Percentiles rank a stretch among this genome's conserved stretches.
Evolutionary conservation across 2,888 invertebrate species (phyloP).

Genomic region (Melanostoma mellinum): DNA sequence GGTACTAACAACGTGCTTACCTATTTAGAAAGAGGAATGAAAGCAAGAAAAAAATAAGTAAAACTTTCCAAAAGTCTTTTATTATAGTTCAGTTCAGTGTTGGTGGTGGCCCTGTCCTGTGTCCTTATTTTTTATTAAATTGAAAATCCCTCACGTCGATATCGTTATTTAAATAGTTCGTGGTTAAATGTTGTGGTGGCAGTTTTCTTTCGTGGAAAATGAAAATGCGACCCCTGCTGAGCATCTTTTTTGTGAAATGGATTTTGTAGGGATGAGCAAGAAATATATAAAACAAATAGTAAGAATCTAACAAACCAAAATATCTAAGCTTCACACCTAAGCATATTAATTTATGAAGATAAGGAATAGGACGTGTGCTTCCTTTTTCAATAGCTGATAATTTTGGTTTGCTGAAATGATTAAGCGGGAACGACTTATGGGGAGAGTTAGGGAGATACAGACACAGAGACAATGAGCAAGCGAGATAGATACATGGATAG

Average conservation of each 20-base stretch:
- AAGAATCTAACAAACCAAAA: too few species aligned
- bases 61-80: constrained; percentile 11
- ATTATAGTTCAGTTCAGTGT: not conserved
- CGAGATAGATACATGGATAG: too few species aligned
- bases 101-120: constrained; percentile 4
- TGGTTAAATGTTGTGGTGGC: constrained; percentile 61
- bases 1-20: constrained; percentile 11
- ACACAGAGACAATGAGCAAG: too few species aligned
- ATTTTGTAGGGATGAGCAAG: constrained; percentile 11
- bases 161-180: constrained; percentile 70
- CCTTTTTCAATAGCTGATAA: too few species aligned
- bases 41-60: not conserved
- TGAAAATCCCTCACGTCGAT: constrained; percentile 71
- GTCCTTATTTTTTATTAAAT: constrained; percentile 66
- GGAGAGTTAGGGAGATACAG: too few species aligned
- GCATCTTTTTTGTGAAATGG: constrained; percentile 62
- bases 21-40: constrained; percentile 8
- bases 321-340: too few species aligned
- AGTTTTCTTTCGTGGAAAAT: constrained; percentile 31
- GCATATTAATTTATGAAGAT: too few species aligned
- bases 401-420: too few species aligned
- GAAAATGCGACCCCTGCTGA: constrained; percentile 49
- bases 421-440: too few species aligned
- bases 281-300: too few species aligned
- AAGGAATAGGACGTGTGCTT: too few species aligned